Conservation (phyloP, 2,888 invertebrate genomes). For the Dryobotodes eremita region DNA sequence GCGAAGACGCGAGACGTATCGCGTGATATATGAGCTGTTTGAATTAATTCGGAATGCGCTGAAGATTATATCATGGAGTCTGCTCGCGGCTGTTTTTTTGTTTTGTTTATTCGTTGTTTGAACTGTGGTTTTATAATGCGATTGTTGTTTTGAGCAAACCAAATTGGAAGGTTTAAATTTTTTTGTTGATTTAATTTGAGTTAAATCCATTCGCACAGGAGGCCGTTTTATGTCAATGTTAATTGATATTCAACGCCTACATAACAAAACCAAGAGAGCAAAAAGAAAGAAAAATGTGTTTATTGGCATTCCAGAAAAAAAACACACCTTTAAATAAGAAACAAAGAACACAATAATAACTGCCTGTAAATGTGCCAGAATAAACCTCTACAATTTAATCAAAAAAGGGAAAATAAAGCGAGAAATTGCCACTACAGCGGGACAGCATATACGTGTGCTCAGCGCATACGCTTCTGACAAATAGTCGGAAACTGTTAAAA, state of each 20-base stretch:
- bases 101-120: not conserved
- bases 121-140: not conserved
- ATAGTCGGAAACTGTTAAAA: constrained; percentile 43
- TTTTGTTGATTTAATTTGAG: not conserved
- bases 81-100: constrained; percentile 24
- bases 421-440: not conserved
- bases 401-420: constrained; percentile 1
- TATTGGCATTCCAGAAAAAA: too few relatives aligned
- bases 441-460: not conserved
- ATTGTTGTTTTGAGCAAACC: not conserved
- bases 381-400: not conserved
- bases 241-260: not conserved
- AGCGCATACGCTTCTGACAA: constrained; percentile 32
- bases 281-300: too few relatives aligned
- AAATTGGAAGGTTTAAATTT: not conserved
- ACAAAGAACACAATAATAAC: not conserved
- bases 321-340: too few relatives aligned
- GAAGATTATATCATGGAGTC: constrained; percentile 38
- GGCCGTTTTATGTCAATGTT: not conserved
- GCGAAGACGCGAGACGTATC: constrained; percentile 14
- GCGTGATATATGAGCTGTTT: constrained; percentile 47
- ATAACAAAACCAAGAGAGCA: not conserved
- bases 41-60: constrained; percentile 60
- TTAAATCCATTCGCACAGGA: not conserved
- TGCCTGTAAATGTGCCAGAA: not conserved